These are phyloP conservation scores for Priocnemis perturbator DNA, from an alignment of 2,888 invertebrate species.

Conservation along the genomic window DNA sequence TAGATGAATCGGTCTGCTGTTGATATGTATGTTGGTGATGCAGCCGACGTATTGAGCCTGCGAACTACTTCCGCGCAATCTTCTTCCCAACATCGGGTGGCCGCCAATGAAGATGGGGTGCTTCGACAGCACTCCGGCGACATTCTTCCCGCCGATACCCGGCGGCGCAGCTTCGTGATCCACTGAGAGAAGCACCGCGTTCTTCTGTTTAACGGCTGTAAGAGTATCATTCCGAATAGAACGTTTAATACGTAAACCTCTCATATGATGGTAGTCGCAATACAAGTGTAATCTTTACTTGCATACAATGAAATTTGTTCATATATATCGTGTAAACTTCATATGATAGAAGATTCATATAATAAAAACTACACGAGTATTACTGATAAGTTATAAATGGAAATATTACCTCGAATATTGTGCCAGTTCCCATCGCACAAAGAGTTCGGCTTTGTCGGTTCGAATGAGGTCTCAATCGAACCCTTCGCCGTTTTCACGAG, in stretches of 20 bases:
- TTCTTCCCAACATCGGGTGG: conserved; percentile 79
- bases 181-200: conserved; percentile 90
- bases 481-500: conserved; percentile 91
- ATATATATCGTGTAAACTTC: too few relatives aligned
- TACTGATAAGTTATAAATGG: neutral
- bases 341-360: neutral
- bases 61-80: conserved; percentile 82
- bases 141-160: conserved; percentile 81
- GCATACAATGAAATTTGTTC: neutral
- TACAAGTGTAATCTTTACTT: too few relatives aligned
- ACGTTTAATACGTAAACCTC: neutral
- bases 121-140: conserved; percentile 85
- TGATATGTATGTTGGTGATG: conserved; percentile 83
- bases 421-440: conserved; percentile 98
- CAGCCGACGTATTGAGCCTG: conserved; percentile 87
- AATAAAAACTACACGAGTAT: neutral
- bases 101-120: conserved; percentile 95
- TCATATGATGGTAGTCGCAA: neutral
- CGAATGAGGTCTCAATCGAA: conserved; percentile 83
- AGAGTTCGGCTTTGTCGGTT: conserved; percentile 80
- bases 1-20: conserved; percentile 76
- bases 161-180: conserved; percentile 85
- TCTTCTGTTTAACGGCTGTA: conserved; percentile 90
- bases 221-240: neutral
- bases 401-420: conserved; percentile 82